A percentile compares a stretch with the other conserved stretches of the same genome.
Evolutionary conservation across 2,888 invertebrate genomes (phyloP).

Genomic region (Hydriomena furcata): DNA sequence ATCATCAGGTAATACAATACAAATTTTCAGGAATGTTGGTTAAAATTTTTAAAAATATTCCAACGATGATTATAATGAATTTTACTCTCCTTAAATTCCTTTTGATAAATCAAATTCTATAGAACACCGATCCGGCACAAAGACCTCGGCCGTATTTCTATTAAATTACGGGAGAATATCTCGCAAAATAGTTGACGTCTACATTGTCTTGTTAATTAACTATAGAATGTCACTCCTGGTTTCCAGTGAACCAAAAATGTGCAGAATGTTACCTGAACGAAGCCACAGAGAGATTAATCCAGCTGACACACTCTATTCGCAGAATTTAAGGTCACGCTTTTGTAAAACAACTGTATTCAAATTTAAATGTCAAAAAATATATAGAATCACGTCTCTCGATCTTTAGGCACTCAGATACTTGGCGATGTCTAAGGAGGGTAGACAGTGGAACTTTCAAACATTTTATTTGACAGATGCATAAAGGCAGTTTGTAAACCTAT

Average conservation of each 20-base stretch:
- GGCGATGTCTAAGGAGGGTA: too few relatives aligned
- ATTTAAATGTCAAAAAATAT: too few relatives aligned
- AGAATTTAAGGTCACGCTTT: not conserved
- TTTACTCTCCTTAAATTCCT: constrained; percentile 7
- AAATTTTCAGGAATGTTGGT: too few relatives aligned
- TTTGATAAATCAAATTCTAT: constrained; percentile 32
- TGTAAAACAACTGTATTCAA: too few relatives aligned
- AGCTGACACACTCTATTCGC: not conserved
- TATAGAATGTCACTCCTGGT: constrained; percentile 37
- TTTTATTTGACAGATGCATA: too few relatives aligned
- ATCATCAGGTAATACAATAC: too few relatives aligned
- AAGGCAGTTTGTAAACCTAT: too few relatives aligned
- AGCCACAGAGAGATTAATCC: constrained; percentile 7
- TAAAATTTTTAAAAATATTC: too few relatives aligned
- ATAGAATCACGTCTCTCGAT: too few relatives aligned
- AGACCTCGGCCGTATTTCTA: constrained; percentile 26
- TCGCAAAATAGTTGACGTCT: constrained; percentile 29
- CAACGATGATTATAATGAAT: too few relatives aligned
- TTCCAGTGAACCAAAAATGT: constrained; percentile 34
- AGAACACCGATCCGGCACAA: constrained; percentile 32
- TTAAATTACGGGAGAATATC: constrained; percentile 31
- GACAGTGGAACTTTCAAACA: too few relatives aligned
- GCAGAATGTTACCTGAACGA: constrained; percentile 34
- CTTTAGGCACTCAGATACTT: too few relatives aligned
- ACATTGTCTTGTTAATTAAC: constrained; percentile 38